phyloP scores from a whole-genome alignment of 2,888 invertebrate genomes.

The Rhaphigaster nebulosa region DNA sequence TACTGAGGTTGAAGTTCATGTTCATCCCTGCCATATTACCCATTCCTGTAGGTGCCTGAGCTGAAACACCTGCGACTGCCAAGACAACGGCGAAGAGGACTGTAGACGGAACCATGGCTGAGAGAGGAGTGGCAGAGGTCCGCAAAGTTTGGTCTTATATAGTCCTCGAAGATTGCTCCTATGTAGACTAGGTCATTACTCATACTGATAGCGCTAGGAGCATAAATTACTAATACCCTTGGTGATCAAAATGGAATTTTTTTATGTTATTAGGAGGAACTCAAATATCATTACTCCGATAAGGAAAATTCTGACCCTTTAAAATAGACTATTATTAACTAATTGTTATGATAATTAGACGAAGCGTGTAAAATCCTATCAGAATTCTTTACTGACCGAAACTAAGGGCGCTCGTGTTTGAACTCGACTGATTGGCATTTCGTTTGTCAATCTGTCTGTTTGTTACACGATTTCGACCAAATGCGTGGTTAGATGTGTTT shows the following conservation, averaged over 20 bases:
- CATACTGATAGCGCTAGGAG: background rate
- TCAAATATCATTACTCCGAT: too few relatives aligned
- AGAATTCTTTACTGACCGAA: too few relatives aligned
- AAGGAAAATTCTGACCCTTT: too few relatives aligned
- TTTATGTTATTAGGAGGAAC: too few relatives aligned
- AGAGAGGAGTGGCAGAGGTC: background rate
- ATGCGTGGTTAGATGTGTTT: too few relatives aligned
- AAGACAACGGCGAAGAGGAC: slow-evolving; percentile 13
- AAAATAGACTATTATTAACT: too few relatives aligned
- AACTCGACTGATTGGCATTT: too few relatives aligned
- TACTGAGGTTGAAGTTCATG: slow-evolving; percentile 54
- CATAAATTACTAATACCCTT: background rate
- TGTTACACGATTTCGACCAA: too few relatives aligned
- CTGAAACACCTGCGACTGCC: background rate
- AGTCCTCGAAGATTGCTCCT: background rate
- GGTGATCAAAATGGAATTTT: background rate
- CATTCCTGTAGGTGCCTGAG: slow-evolving; percentile 30
- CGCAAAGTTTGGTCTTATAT: background rate
- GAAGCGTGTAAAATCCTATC: too few relatives aligned
- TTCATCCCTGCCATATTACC: slow-evolving; percentile 51
- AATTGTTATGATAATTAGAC: too few relatives aligned
- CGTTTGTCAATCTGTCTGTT: too few relatives aligned
- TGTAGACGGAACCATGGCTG: background rate
- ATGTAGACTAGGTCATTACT: background rate
- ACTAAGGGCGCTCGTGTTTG: too few relatives aligned